Evolutionary conservation across 1,140 invertebrate species (phyloP), one percentile per base, ranked within the genome.

Genomic region (Sycobia sp.): DNA sequence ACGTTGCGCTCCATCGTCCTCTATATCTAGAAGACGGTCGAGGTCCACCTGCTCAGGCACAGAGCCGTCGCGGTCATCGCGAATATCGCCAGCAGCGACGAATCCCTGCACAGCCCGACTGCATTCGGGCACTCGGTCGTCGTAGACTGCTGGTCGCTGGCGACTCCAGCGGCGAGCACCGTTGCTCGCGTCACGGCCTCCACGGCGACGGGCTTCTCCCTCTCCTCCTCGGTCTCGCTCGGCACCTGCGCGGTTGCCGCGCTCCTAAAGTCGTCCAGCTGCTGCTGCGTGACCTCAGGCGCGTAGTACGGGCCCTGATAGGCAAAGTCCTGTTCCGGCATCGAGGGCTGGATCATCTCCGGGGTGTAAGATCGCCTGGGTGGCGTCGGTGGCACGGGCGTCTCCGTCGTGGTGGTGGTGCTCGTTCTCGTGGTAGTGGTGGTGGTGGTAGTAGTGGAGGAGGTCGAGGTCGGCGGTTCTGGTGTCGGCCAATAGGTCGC

Each of bases 191-290:
- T 51, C 16, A 20, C 14, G 13, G 27, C 16, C 9, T 34, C 5
- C 5, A 34, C 11, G 5, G 9, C 47, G 39, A 56, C 70, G 69
- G 2, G n/a, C n/a, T n/a, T n/a, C n/a, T n/a, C n/a, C n/a, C n/a
- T n/a, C n/a, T n/a, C n/a, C n/a, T n/a, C 55, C 49, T 3, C 38
- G 9, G 14, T 55, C 36, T 20, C 2, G 13, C 11, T 36, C 20
- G n/a, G n/a, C 1, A 36, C 29, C 34, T 68, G 59, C 11, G 60
- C 59, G 0, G 11, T 29, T 18, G 20, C 4, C 3, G 27, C 55
- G 23, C 7, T 53, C 10, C 69, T 55, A 57, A 73, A 77, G 38
- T 73, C 72, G 10, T 75, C 68, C 0, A 75, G 41, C 27, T 74
- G 68, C 0, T 67, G 67, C 2, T 66, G 41, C 2, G 71, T 74